These are phyloP conservation scores for Falcaria lacertinaria DNA, from an alignment of 2,888 invertebrate species.

Conservation along the genomic window DNA sequence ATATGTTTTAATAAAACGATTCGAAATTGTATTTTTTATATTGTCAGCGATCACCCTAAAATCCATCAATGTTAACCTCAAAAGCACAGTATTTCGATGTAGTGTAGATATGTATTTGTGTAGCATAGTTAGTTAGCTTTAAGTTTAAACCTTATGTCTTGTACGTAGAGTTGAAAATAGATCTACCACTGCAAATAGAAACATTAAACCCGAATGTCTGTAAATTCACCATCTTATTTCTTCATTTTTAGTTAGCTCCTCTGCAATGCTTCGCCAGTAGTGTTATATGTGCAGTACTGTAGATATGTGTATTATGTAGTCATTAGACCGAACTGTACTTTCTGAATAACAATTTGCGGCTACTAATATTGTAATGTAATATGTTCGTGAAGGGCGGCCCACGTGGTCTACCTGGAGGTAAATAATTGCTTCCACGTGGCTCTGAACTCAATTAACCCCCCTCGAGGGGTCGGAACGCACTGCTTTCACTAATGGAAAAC, in stretches of 20 bases:
- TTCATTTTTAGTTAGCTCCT: conserved; percentile 74
- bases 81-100: conserved; percentile 32
- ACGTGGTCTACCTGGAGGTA: conserved; percentile 70
- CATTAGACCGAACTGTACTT: conserved; percentile 10
- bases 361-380: conserved; percentile 1
- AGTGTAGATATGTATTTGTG: conserved; percentile 47
- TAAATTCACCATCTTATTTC: conserved; percentile 73
- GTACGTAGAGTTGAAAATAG: conserved; percentile 44
- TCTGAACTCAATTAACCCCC: conserved; percentile 61
- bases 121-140: conserved; percentile 20
- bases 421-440: conserved; percentile 77
- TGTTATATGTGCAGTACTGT: conserved; percentile 31
- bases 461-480: conserved; percentile 50
- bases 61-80: conserved; percentile 19
- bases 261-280: conserved; percentile 66
- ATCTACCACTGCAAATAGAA: conserved; percentile 31
- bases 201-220: conserved; percentile 71
- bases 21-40: conserved; percentile 22
- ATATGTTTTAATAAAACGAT: conserved; percentile 24
- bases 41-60: conserved; percentile 33
- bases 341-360: conserved; percentile 3
- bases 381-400: conserved; percentile 28
- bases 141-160: conserved; percentile 41
- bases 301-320: conserved; percentile 21
- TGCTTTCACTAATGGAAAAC: conserved; percentile 48